Evolutionary conservation across 1,140 invertebrate genomes (phyloP).

Genomic region (Lutraria rhynchaena): DNA sequence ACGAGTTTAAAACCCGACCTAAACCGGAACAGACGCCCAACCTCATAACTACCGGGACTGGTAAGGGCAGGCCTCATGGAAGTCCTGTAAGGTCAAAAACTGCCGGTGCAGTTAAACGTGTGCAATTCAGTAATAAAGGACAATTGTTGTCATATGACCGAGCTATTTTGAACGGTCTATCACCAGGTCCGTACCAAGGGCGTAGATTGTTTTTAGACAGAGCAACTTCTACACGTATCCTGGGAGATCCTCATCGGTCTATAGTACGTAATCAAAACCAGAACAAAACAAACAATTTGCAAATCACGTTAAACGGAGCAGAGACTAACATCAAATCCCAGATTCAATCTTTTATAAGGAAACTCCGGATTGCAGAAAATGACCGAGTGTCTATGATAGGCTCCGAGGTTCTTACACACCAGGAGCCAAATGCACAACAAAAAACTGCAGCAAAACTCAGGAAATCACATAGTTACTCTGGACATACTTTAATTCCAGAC

Average conservation of each 20-base stretch:
- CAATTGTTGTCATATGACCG: neutral
- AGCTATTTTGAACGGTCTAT: neutral
- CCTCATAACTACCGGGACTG: slow-evolving; percentile 49
- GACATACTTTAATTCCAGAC: neutral
- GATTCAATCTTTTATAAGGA: slow-evolving; percentile 49
- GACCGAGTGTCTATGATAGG: slow-evolving; percentile 9
- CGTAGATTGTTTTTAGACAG: slow-evolving; percentile 36
- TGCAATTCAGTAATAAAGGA: slow-evolving; percentile 31
- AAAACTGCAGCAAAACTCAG: slow-evolving; percentile 36
- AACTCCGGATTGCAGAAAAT: slow-evolving; percentile 29
- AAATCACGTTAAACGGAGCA: neutral
- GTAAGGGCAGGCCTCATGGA: slow-evolving; percentile 37
- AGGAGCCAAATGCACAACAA: slow-evolving; percentile 10
- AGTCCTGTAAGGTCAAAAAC: slow-evolving; percentile 35
- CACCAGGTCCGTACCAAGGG: neutral
- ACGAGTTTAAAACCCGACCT: neutral
- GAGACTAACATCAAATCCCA: slow-evolving; percentile 46
- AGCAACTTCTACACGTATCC: neutral
- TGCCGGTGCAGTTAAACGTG: slow-evolving; percentile 35
- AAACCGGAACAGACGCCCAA: slow-evolving; percentile 1
- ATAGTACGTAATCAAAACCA: neutral
- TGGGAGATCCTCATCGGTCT: neutral
- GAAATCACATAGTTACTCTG: slow-evolving; percentile 20
- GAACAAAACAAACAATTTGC: neutral
- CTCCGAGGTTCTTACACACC: neutral